Base-by-base conservation (phyloP, 2,113 vertebrate genomes). In the Lepus timidus region DNA sequence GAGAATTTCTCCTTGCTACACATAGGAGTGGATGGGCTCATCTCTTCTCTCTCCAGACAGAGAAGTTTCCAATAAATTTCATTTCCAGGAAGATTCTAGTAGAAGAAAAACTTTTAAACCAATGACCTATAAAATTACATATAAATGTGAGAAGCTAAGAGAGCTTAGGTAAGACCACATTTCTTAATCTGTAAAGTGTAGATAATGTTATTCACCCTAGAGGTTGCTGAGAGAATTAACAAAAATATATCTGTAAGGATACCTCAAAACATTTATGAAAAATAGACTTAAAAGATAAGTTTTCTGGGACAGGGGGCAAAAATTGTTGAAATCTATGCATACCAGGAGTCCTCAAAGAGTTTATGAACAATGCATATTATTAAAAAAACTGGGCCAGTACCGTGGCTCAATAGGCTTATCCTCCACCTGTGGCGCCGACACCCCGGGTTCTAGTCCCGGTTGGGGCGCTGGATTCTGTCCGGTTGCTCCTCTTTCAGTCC, bases 71-170 rank as follows among this genome's bases (percentile, higher is more conserved):
- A 27, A 23, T 61, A 71, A 61, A 88, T 82, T 85, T 71, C 12
- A 44, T 52, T 71, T 71, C 52, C 62, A 85, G 80, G 55, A 81
- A 79, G 67, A 64, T 67, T 71, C 85, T 39, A 89, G 52, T 20
- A 71, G 20, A 78, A 68, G 61, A 75, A 92, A 96, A 96, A 58
- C 33, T 6, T 64, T 75, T 81, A 64, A 81, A 75, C 61, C 52
- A 74, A 39, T 85, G 49, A 11, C 52, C 31, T 82, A 1, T 39
- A 67, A n/a, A 70, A 88, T 64, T 49, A 64, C 31, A 84, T 73
- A 80, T 83, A 84, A 80, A 27, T n/a, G 58, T 27, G 85, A 80
- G 52, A 92, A 64, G 62, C 33, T 78, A 62, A 76, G 49, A 76
- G 62, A 92, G 44, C 39, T 74, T 20, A 33, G 68, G 31, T 20